Percentiles rank a stretch among this genome's conserved stretches.
Evolutionary conservation across 2,113 vertebrate genomes (phyloP).

Genomic region (Mormyrus iriodes): DNA sequence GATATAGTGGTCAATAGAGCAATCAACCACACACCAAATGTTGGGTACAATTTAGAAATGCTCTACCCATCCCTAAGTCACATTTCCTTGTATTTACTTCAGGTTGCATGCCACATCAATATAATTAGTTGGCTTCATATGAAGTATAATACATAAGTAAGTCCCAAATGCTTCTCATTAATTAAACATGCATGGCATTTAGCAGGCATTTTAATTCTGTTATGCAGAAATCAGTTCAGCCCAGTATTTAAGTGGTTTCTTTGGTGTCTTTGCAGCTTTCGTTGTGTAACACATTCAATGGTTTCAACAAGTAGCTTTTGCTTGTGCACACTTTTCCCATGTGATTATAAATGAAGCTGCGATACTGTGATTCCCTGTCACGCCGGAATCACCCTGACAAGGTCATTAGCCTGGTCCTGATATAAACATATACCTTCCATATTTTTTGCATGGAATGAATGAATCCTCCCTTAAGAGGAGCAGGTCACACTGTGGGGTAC

Average conservation of each 20-base stretch:
- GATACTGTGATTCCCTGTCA: background rate
- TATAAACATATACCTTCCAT: background rate
- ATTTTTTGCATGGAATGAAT: background rate
- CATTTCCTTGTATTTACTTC: background rate
- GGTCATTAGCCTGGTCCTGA: background rate
- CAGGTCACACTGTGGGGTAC: background rate
- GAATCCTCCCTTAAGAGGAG: background rate
- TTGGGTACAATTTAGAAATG: background rate
- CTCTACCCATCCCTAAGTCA: background rate
- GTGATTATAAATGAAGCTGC: background rate
- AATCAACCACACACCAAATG: background rate
- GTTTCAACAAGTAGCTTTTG: background rate
- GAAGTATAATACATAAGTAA: background rate
- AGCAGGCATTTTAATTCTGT: background rate
- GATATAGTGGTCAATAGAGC: background rate
- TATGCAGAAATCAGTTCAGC: background rate
- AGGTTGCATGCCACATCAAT: background rate
- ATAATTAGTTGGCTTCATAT: background rate
- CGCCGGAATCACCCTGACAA: background rate
- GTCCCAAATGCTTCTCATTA: background rate
- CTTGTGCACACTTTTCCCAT: background rate
- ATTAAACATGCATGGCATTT: background rate
- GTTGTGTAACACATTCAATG: background rate
- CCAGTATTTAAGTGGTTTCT: background rate
- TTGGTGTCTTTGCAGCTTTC: background rate